A percentile compares a stretch with the other conserved stretches of the same genome.
Evolutionary conservation across 1,140 invertebrate genomes (phyloP).

Genomic region (Achroia grisella): DNA sequence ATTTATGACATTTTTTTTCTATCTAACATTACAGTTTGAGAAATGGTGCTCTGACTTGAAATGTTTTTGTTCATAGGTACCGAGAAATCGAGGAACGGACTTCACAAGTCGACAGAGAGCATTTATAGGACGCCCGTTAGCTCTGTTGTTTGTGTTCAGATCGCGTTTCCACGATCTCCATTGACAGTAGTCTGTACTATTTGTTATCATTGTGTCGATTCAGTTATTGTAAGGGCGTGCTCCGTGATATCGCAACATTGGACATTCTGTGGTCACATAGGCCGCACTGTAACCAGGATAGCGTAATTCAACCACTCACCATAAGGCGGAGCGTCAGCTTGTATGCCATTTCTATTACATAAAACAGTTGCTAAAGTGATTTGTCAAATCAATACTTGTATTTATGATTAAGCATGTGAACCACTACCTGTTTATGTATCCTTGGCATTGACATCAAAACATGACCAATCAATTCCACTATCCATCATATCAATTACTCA

Average conservation of each 20-base stretch:
- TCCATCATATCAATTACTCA: neutral
- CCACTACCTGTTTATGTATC: too few relatives aligned
- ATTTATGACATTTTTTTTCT: conserved; percentile 66
- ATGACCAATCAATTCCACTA: conserved; percentile 17
- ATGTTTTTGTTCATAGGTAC: conserved; percentile 60
- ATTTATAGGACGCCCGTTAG: conserved; percentile 36
- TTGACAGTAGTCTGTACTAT: conserved; percentile 42
- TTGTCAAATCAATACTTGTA: conserved; percentile 36
- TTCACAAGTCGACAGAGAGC: conserved; percentile 58
- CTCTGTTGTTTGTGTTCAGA: conserved; percentile 33
- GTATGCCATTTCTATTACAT: too few relatives aligned
- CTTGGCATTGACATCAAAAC: neutral
- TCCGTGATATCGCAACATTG: conserved; percentile 25
- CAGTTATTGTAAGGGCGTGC: conserved; percentile 35
- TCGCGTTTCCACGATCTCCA: conserved; percentile 40
- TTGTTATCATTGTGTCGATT: conserved; percentile 41
- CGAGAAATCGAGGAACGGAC: conserved; percentile 63
- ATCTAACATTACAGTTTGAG: conserved; percentile 55
- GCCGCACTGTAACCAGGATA: conserved; percentile 12
- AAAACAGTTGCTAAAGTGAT: conserved; percentile 29
- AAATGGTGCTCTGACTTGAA: conserved; percentile 49
- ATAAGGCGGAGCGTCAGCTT: too few relatives aligned
- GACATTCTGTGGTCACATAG: conserved; percentile 8
- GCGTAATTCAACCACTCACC: too few relatives aligned
- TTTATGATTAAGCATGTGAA: too few relatives aligned